These are phyloP conservation scores for Drosophila melanica DNA, from an alignment of 1,140 invertebrate species.

Conservation along the genomic window DNA sequence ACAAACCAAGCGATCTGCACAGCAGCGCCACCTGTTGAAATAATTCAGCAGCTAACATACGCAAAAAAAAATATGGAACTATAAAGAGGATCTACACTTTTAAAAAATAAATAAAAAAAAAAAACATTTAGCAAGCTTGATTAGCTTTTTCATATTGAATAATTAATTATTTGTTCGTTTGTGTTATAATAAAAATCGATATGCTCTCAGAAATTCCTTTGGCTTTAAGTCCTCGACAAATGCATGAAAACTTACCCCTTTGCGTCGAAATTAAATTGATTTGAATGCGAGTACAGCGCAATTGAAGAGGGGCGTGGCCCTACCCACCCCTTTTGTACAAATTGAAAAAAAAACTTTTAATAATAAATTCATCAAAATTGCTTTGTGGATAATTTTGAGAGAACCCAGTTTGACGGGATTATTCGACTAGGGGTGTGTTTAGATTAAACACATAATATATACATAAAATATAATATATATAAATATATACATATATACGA, in stretches of 20 bases:
- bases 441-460: too few species aligned
- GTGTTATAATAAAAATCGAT: not conserved
- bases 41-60: not conserved
- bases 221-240: slow-evolving; percentile 8
- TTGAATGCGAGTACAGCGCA: slow-evolving; percentile 36
- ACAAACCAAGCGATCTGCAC: slow-evolving; percentile 24
- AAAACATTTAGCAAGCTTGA: too few species aligned
- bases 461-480: too few species aligned
- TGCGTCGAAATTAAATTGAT: slow-evolving; percentile 5
- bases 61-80: too few species aligned
- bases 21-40: slow-evolving; percentile 29
- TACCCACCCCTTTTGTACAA: slow-evolving; percentile 25
- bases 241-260: slow-evolving; percentile 26
- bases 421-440: not conserved
- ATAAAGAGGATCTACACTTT: too few species aligned
- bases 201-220: too few species aligned
- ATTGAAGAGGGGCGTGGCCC: slow-evolving; percentile 54
- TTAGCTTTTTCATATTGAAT: too few species aligned
- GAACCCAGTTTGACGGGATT: slow-evolving; percentile 37
- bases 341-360: slow-evolving; percentile 67
- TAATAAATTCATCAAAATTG: slow-evolving; percentile 53
- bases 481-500: too few species aligned
- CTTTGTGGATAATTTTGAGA: slow-evolving; percentile 47
- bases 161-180: too few species aligned
- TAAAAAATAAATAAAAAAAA: too few species aligned